Evolutionary conservation across 2,797 vertebrate genomes (phyloP).

Genomic region (Acanthiza pusilla): DNA sequence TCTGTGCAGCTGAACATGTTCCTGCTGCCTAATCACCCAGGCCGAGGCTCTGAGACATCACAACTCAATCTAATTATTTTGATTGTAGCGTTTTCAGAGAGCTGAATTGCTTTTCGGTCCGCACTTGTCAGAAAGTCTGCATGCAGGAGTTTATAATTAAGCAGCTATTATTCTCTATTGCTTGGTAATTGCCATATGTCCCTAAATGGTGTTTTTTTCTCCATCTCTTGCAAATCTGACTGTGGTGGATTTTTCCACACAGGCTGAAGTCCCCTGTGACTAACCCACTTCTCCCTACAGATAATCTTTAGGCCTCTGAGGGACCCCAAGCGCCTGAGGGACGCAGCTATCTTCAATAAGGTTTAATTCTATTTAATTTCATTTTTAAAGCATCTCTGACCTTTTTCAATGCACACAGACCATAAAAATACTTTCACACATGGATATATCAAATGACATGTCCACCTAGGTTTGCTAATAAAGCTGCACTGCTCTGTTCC

Average conservation of each 20-base stretch:
- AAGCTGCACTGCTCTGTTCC: conserved; percentile 45
- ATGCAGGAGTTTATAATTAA: neutral
- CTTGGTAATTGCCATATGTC: neutral
- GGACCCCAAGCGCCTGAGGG: neutral
- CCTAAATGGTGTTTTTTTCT: neutral
- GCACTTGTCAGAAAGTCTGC: neutral
- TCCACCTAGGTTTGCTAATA: conserved; percentile 56
- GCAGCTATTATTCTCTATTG: neutral
- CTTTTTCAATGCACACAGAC: conserved; percentile 15
- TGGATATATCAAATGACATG: conserved; percentile 8
- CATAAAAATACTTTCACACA: conserved; percentile 44
- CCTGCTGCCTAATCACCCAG: neutral
- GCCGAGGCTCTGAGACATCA: neutral
- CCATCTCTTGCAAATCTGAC: neutral
- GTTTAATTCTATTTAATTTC: conserved; percentile 41
- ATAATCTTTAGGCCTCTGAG: neutral
- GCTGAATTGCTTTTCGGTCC: neutral
- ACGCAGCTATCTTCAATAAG: neutral
- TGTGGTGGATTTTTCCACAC: neutral
- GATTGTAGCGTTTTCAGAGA: neutral
- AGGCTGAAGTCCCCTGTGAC: neutral
- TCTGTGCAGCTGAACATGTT: neutral
- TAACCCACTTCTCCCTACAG: neutral
- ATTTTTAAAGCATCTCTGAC: conserved; percentile 37
- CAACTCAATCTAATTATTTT: neutral